Percentiles rank a stretch among this genome's conserved stretches.
Evolutionary conservation across 2,888 invertebrate species (phyloP).

Genomic region (Cinara cedri): DNA sequence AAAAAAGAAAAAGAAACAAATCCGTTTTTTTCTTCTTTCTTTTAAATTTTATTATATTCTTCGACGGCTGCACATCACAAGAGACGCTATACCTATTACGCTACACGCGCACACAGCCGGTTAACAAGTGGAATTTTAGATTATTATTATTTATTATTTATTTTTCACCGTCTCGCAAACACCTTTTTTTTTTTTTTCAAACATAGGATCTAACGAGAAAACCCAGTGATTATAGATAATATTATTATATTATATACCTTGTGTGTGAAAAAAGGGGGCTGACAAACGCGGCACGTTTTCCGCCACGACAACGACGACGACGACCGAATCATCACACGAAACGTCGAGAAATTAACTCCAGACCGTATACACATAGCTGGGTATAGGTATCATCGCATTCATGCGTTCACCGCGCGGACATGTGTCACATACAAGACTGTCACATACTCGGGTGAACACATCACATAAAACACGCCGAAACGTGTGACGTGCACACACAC

Average conservation of each 20-base stretch:
- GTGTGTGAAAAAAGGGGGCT: background rate
- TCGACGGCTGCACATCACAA: constrained; percentile 1
- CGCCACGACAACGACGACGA: too few relatives aligned
- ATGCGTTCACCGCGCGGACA: constrained; percentile 25
- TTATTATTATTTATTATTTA: constrained; percentile 1
- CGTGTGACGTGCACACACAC: background rate
- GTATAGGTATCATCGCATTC: constrained; percentile 15
- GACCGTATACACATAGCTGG: background rate
- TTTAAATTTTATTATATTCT: constrained; percentile 17
- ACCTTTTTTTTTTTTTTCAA: background rate
- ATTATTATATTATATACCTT: background rate
- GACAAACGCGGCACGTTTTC: constrained; percentile 4
- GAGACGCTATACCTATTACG: constrained; percentile 6
- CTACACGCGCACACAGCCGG: background rate
- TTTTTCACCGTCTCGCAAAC: background rate
- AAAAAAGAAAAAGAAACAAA: constrained; percentile 31
- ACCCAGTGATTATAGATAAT: background rate
- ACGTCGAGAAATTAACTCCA: constrained; percentile 39
- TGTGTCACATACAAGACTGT: constrained; percentile 40
- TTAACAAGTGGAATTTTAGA: constrained; percentile 50
- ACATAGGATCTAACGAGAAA: too few relatives aligned
- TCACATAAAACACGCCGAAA: background rate
- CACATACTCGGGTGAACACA: constrained; percentile 8
- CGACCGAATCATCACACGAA: too few relatives aligned
- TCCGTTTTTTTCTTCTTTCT: background rate